A percentile compares a stretch with the other conserved stretches of the same genome.
These are phyloP conservation scores for Erpobdella octoculata DNA, from an alignment of 2,888 invertebrate genomes.

Conservation along the genomic window DNA sequence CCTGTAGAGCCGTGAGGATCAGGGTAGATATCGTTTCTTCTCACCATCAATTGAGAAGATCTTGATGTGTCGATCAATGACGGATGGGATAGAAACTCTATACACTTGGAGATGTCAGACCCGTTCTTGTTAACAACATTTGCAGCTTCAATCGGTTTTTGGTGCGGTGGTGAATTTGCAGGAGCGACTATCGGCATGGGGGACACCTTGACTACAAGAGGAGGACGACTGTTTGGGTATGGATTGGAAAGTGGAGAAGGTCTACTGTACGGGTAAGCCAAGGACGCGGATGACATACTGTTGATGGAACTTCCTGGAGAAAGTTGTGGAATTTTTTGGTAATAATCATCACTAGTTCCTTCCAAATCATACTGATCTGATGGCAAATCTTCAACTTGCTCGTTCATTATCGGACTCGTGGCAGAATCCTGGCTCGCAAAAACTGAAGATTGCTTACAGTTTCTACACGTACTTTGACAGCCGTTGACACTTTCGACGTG, in stretches of 20 bases:
- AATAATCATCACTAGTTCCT: no score
- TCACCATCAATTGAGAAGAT: neutral
- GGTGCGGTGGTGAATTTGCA: neutral
- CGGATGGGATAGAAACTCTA: no score
- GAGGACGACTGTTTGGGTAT: neutral
- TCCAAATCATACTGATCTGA: no score
- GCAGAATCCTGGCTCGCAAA: neutral
- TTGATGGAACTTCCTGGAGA: no score
- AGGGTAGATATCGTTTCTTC: no score
- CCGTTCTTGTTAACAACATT: no score
- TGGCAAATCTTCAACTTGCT: no score
- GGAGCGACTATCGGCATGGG: neutral
- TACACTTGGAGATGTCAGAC: no score
- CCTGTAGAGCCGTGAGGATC: no score
- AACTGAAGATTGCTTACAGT: neutral
- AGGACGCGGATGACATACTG: neutral
- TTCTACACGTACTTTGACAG: neutral
- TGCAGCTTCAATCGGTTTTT: neutral
- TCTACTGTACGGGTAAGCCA: neutral
- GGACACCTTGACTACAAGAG: neutral
- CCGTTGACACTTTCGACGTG: neutral
- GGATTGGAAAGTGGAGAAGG: neutral
- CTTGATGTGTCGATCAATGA: no score
- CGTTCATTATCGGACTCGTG: no score
- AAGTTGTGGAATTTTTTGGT: no score